A percentile compares a stretch with the other conserved stretches of the same genome.
These are phyloP conservation scores for Charadrius vociferus DNA, from an alignment of 2,113 vertebrate genomes.

Conservation along the genomic window DNA sequence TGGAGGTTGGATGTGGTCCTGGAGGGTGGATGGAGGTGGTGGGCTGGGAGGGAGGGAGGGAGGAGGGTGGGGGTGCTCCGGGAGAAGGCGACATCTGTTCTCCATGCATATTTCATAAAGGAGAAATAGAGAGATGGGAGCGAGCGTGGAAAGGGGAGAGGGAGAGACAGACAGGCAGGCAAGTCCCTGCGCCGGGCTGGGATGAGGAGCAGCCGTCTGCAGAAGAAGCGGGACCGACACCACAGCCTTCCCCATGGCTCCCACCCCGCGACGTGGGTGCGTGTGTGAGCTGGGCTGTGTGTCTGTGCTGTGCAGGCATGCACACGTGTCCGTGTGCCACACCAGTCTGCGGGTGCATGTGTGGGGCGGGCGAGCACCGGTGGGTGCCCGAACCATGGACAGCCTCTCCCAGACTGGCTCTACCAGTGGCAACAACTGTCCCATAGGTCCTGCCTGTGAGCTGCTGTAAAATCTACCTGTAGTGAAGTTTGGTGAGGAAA, in stretches of 20 bases:
- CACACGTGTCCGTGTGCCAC: background rate
- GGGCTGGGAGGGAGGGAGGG: background rate
- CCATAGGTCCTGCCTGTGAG: background rate
- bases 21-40: constrained; percentile 57
- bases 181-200: background rate
- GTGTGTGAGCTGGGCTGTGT: background rate
- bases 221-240: background rate
- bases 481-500: background rate
- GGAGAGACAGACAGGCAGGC: background rate
- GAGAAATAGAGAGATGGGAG: constrained; percentile 58
- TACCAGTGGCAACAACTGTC: background rate
- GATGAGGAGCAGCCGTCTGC: background rate
- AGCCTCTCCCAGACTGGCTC: background rate
- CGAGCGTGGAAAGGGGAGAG: background rate
- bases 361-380: rapidly evolving
- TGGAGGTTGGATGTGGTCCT: constrained; percentile 64
- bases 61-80: constrained; percentile 51
- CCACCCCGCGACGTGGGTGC: background rate
- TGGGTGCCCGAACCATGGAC: background rate
- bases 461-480: background rate
- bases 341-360: rapidly evolving
- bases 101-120: constrained; percentile 80
- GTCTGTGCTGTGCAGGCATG: rapidly evolving
- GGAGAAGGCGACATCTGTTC: constrained; percentile 77
- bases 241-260: background rate